A percentile compares a stretch with the other conserved stretches of the same genome.
phyloP scores from a whole-genome alignment of 2,797 vertebrate genomes.

The Poeciliopsis turneri region DNA sequence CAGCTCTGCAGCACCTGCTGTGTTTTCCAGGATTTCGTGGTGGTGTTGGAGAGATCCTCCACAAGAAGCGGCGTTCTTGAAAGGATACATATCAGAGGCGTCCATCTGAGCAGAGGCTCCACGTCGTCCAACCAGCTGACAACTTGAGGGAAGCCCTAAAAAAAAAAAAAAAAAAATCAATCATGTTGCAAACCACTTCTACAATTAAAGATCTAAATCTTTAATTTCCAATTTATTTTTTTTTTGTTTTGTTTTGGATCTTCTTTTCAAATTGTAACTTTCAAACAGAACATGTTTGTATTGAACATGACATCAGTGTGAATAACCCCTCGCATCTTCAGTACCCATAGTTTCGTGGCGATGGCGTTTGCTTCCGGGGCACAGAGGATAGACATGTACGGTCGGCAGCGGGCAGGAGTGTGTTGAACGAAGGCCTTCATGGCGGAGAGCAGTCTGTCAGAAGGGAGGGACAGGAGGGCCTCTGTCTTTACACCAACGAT shows the following conservation, averaged over 20 bases:
- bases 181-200: background rate
- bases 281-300: background rate
- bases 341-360: conserved; percentile 83
- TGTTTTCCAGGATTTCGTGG: conserved; percentile 74
- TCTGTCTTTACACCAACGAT: conserved; percentile 77
- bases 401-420: conserved; percentile 48
- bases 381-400: conserved; percentile 54
- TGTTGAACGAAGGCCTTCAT: conserved; percentile 67
- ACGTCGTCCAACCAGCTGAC: conserved; percentile 70
- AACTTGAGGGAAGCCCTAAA: conserved; percentile 73
- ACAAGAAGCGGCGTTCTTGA: conserved; percentile 60
- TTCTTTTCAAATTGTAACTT: background rate
- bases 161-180: background rate
- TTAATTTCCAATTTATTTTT: background rate
- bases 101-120: conserved; percentile 70
- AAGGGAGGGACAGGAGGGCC: conserved; percentile 64
- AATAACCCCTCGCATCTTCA: background rate
- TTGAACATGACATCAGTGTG: background rate
- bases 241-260: background rate
- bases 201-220: background rate
- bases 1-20: conserved; percentile 77
- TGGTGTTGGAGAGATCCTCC: conserved; percentile 32
- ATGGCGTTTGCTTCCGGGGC: conserved; percentile 71
- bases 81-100: conserved; percentile 76
- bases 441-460: conserved; percentile 68